Percentiles rank a stretch among this genome's conserved stretches.
phyloP scores from a whole-genome alignment of 2,888 invertebrate genomes.

The Lottia scabra region DNA sequence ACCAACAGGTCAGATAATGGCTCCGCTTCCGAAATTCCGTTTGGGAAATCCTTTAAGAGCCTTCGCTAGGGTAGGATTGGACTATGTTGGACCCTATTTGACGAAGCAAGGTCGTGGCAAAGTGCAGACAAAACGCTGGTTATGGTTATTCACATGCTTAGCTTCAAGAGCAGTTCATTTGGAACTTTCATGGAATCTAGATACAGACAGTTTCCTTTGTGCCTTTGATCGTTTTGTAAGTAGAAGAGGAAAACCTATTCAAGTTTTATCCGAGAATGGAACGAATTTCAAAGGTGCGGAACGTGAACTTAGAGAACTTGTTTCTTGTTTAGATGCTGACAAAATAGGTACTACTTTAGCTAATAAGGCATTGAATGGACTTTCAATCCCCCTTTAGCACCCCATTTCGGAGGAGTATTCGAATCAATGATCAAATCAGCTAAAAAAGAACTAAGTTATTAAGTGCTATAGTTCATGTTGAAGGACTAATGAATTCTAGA shows the following conservation, averaged over 20 bases:
- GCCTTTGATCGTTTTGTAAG: constrained; percentile 11
- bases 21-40: not conserved
- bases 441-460: constrained; percentile 9
- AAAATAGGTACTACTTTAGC: constrained; percentile 16
- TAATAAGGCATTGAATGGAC: constrained; percentile 21
- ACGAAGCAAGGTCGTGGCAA: no score
- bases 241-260: constrained; percentile 11
- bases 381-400: constrained; percentile 35
- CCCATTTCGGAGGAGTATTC: constrained; percentile 35
- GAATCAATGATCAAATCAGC: constrained; percentile 32
- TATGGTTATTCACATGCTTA: no score
- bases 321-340: constrained; percentile 16
- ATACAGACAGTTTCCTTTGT: constrained; percentile 14
- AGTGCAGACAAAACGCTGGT: no score
- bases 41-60: not conserved
- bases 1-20: not conserved
- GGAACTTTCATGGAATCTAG: not conserved
- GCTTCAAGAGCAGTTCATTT: no score
- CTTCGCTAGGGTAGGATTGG: not conserved
- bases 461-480: constrained; percentile 15
- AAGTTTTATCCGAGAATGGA: constrained; percentile 17
- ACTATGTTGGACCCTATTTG: no score
- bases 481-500: no score
- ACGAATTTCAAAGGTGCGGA: no score
- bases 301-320: constrained; percentile 14